Percentiles rank a stretch among this genome's conserved stretches.
phyloP scores from a whole-genome alignment of 2,797 vertebrate species.

The Sebastes alutus region DNA sequence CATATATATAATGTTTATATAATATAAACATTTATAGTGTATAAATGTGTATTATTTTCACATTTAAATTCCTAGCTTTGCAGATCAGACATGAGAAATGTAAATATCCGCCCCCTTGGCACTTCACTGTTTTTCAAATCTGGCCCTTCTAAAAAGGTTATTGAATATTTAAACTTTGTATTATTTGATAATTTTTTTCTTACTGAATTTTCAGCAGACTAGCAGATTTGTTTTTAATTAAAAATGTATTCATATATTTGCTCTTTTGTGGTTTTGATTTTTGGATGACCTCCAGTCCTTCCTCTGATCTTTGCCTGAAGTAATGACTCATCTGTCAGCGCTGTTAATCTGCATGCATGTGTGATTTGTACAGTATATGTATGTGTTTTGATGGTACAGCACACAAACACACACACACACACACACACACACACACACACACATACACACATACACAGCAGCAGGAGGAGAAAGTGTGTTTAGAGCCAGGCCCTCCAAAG shows the following conservation, averaged over 20 bases:
- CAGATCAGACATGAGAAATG: no score
- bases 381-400: conserved; percentile 38
- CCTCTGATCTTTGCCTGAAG: conserved; percentile 59
- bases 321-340: conserved; percentile 60
- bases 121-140: no score
- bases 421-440: conserved; percentile 29
- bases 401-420: conserved; percentile 32
- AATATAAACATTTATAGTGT: no score
- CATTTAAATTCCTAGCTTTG: no score
- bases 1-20: no score
- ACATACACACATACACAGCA: conserved; percentile 30
- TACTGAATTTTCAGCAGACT: background rate
- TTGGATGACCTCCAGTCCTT: conserved; percentile 52
- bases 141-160: no score
- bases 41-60: no score
- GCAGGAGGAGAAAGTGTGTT: conserved; percentile 30
- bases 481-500: conserved; percentile 57
- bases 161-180: background rate
- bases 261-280: background rate
- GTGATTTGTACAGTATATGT: conserved; percentile 41
- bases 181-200: background rate
- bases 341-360: conserved; percentile 40
- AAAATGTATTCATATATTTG: background rate
- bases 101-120: no score
- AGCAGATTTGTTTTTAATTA: background rate